These are phyloP conservation scores for Rhea americana DNA, from an alignment of 2,113 vertebrate species.

Conservation along the genomic window DNA sequence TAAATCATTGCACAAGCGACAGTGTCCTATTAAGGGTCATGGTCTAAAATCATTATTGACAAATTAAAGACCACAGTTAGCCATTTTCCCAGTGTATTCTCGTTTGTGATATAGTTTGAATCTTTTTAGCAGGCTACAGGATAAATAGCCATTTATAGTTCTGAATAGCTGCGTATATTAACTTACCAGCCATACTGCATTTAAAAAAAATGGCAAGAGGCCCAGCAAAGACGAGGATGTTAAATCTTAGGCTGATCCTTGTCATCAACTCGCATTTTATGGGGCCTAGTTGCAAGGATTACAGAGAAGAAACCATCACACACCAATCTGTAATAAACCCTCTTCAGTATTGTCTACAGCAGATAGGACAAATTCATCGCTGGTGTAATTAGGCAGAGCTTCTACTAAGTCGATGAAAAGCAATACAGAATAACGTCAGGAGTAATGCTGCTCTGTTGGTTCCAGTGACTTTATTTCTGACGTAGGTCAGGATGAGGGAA, in stretches of 20 bases:
- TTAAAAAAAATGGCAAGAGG: background rate
- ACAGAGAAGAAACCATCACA: background rate
- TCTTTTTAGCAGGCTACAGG: slow-evolving; percentile 62
- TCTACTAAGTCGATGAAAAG: background rate
- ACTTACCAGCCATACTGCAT: slow-evolving; percentile 12
- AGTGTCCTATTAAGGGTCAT: slow-evolving; percentile 93
- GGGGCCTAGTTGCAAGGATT: background rate
- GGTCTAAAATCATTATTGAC: slow-evolving; percentile 92
- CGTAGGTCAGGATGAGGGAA: background rate
- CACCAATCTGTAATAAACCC: background rate
- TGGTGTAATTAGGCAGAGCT: background rate
- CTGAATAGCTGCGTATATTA: slow-evolving; percentile 53
- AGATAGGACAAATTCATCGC: slow-evolving; percentile 15
- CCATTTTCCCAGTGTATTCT: slow-evolving; percentile 62
- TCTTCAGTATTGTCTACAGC: background rate
- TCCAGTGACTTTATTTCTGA: background rate
- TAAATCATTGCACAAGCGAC: slow-evolving; percentile 95
- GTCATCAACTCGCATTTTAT: slow-evolving; percentile 24
- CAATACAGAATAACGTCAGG: background rate
- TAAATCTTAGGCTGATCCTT: background rate
- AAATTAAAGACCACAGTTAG: slow-evolving; percentile 89
- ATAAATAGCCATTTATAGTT: slow-evolving; percentile 76
- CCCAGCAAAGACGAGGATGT: slow-evolving; percentile 25
- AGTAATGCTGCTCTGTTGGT: background rate
- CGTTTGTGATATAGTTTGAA: slow-evolving; percentile 73